Conservation (phyloP, 2,888 invertebrate species). For the Drosophila tripunctata region DNA sequence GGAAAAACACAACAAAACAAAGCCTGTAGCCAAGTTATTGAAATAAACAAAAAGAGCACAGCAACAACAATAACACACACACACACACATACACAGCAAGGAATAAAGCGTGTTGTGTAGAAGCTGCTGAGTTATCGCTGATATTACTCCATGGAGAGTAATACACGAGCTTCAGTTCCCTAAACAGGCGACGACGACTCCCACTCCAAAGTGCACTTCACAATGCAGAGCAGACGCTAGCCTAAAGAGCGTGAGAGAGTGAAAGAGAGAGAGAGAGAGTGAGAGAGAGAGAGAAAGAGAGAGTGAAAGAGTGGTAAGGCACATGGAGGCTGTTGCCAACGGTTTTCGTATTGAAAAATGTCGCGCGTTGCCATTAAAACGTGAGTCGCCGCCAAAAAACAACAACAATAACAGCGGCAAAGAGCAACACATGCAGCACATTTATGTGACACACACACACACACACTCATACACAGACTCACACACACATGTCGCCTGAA, state of each 20-base stretch:
- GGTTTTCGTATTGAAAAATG: slow-evolving; percentile 55
- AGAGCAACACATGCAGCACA: slow-evolving; percentile 31
- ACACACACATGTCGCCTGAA: slow-evolving; percentile 16
- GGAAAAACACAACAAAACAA: slow-evolving; percentile 11
- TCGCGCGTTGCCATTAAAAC: slow-evolving; percentile 75
- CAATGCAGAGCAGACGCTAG: slow-evolving; percentile 36
- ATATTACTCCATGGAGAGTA: slow-evolving; percentile 76
- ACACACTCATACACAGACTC: slow-evolving; percentile 15
- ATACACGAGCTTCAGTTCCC: slow-evolving; percentile 36
- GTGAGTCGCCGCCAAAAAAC: slow-evolving; percentile 36
- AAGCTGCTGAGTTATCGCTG: slow-evolving; percentile 69
- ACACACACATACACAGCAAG: slow-evolving; percentile 21
- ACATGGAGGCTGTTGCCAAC: slow-evolving; percentile 10
- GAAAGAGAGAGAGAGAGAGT: not conserved
- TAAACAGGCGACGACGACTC: slow-evolving; percentile 33
- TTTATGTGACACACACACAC: slow-evolving; percentile 35
- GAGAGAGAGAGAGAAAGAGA: not conserved
- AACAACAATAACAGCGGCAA: slow-evolving; percentile 19
- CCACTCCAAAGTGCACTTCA: slow-evolving; percentile 48
- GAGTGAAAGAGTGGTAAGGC: too few species aligned
- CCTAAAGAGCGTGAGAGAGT: too few species aligned
- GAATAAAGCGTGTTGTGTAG: slow-evolving; percentile 27
- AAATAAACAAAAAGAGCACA: slow-evolving; percentile 78
- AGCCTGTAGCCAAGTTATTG: slow-evolving; percentile 58
- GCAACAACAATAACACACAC: slow-evolving; percentile 13